Evolutionary conservation across 2,797 vertebrate species (phyloP).

Genomic region (Neomorphus geoffroyi): DNA sequence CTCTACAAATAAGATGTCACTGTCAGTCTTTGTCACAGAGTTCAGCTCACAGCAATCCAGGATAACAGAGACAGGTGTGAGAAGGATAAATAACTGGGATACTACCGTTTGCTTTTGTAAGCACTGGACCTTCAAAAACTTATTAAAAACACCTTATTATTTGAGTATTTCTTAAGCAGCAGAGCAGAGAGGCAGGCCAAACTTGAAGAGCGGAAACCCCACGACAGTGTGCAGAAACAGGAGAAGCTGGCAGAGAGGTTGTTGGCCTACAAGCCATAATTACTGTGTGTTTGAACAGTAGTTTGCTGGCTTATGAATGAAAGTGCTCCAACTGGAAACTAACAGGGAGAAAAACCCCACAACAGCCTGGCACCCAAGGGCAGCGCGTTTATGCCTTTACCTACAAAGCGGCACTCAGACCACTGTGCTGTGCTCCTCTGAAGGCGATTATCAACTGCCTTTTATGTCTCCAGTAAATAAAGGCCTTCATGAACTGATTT

Average conservation of each 20-base stretch:
- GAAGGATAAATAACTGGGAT: not conserved
- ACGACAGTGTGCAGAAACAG: not conserved
- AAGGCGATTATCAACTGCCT: not conserved
- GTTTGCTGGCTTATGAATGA: not conserved
- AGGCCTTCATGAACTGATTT: not conserved
- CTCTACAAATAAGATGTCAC: not conserved
- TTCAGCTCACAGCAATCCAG: not conserved
- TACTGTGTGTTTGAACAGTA: not conserved
- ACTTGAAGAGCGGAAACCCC: not conserved
- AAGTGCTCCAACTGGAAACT: not conserved
- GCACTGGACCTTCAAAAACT: not conserved
- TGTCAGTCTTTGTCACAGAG: not conserved
- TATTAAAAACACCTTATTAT: not conserved
- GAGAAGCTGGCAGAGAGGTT: not conserved
- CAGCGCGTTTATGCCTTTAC: not conserved
- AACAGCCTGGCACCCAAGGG: not conserved
- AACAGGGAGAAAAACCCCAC: not conserved
- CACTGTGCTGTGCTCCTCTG: not conserved
- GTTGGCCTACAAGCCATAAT: not conserved
- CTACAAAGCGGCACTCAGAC: not conserved
- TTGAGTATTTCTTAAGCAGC: not conserved
- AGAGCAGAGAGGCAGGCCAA: not conserved
- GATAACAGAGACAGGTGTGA: not conserved
- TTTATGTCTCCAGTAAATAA: not conserved
- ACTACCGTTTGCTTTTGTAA: not conserved